phyloP scores from a whole-genome alignment of 2,113 vertebrate species.

The Brachyhypopomus gauderio region DNA sequence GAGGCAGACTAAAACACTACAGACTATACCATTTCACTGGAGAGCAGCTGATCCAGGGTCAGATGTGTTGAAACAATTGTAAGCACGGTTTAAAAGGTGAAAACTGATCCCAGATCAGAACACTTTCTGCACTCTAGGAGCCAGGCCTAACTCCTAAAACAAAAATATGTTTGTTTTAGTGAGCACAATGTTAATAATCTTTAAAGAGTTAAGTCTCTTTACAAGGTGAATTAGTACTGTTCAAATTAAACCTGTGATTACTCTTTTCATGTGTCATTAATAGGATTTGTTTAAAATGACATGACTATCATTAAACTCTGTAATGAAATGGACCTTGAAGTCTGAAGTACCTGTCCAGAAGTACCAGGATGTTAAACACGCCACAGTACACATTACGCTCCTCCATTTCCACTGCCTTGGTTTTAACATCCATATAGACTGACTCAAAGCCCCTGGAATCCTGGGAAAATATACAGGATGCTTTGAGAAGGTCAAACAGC shows the following conservation, averaged over 20 bases:
- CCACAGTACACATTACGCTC: constrained; percentile 90
- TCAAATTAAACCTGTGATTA: neutral
- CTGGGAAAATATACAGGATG: constrained; percentile 43
- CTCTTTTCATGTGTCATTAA: too few relatives aligned
- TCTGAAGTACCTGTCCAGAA: constrained; percentile 76
- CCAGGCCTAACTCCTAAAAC: too few relatives aligned
- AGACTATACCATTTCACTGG: neutral
- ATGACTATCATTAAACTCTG: too few relatives aligned
- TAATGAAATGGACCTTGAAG: neutral
- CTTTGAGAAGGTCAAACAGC: neutral
- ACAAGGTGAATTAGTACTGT: neutral
- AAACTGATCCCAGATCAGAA: too few relatives aligned
- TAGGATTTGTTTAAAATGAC: too few relatives aligned
- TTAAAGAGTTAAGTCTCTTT: neutral
- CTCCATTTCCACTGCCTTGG: constrained; percentile 75
- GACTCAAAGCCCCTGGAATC: constrained; percentile 61
- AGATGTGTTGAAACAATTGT: too few relatives aligned
- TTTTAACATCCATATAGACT: constrained; percentile 73
- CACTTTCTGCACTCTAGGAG: too few relatives aligned
- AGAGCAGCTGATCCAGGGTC: neutral
- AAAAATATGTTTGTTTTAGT: too few relatives aligned
- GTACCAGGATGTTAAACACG: constrained; percentile 73
- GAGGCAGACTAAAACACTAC: neutral
- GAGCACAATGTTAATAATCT: neutral
- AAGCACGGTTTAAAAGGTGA: neutral